Base-by-base conservation (phyloP, 2,113 vertebrate genomes). In the Ptilorrhoa leucosticta region DNA sequence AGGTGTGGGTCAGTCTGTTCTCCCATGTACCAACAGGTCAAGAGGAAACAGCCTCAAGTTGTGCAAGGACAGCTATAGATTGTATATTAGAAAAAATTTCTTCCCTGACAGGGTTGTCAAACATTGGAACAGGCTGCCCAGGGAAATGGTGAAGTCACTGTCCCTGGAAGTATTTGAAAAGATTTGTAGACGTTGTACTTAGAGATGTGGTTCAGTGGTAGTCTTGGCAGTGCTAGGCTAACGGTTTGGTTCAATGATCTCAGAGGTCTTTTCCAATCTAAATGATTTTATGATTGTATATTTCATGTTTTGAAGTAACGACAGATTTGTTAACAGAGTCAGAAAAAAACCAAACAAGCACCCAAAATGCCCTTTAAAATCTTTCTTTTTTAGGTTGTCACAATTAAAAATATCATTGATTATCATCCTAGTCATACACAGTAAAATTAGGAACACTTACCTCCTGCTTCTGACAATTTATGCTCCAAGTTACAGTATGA, bases 291-390 rank as follows among this genome's bases (percentile, higher is more conserved):
- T n/a, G 13, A 22, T 22, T 66, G 3, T 37, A 10, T 19, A 48
- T 65, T 61, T 61, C 6, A 7, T 45, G 3, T 48, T 88, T 85
- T 82, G 37, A 31, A 77, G 21, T 33, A 69, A n/a, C 24, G 31
- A 54, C 20, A 50, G 13, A 42, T 57, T 66, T 63, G 24, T 75
- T 33, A 47, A 35, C 21, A 69, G 13, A 56, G 30, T 31, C 6
- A 83, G 13, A 27, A 57, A 26, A 63, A 60, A 50, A 27, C 0
- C 0, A 3, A 44, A 33, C 6, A 30, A 40, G 12, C 2, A 7
- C 23, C 3, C 24, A 11, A 61, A 65, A 75, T 23, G 3, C 3
- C 39, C 17, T 77, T 81, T 69, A 40, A 82, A 65, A 1, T 30
- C 31, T 69, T 87, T 71, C 9, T 6, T 64, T 64, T 75, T 63